Evolutionary conservation across 2,888 invertebrate genomes (phyloP).

Genomic region (Hirtodrosophila cameraria): DNA sequence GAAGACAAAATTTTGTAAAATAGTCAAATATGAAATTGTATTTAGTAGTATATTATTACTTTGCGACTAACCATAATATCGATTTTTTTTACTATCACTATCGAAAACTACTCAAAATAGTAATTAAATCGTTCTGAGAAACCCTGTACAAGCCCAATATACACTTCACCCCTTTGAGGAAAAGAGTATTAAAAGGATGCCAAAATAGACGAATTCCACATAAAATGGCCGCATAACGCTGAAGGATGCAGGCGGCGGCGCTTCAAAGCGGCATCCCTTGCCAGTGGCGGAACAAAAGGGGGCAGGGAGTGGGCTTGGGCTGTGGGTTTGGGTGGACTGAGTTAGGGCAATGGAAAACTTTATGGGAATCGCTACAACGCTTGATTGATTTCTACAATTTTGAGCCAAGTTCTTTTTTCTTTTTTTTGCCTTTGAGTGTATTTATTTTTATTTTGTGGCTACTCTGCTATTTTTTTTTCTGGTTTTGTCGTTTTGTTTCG

Average conservation of each 20-base stretch:
- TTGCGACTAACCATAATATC: too few relatives aligned
- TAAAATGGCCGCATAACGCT: conserved; percentile 46
- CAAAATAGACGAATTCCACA: conserved; percentile 20
- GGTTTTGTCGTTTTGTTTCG: conserved; percentile 36
- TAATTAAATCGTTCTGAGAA: too few relatives aligned
- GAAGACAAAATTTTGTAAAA: too few relatives aligned
- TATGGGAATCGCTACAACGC: conserved; percentile 29
- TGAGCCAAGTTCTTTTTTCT: conserved; percentile 48
- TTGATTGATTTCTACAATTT: conserved; percentile 73
- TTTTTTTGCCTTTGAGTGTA: conserved; percentile 29
- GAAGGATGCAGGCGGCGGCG: conserved; percentile 27
- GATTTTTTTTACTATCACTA: too few relatives aligned
- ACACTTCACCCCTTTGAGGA: neutral
- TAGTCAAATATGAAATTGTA: too few relatives aligned
- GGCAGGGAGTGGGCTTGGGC: neutral
- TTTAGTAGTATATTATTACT: too few relatives aligned
- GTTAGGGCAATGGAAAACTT: neutral
- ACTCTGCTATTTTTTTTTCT: conserved; percentile 5
- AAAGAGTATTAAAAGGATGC: neutral
- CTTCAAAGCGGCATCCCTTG: conserved; percentile 49
- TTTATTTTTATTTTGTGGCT: conserved; percentile 3
- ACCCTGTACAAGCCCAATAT: too few relatives aligned
- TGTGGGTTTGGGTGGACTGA: neutral
- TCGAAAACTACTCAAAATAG: too few relatives aligned
- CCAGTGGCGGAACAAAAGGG: neutral